Evolutionary conservation across 2,113 vertebrate species (phyloP), one percentile per base, ranked within the genome.

Genomic region (Electrona antarctica): DNA sequence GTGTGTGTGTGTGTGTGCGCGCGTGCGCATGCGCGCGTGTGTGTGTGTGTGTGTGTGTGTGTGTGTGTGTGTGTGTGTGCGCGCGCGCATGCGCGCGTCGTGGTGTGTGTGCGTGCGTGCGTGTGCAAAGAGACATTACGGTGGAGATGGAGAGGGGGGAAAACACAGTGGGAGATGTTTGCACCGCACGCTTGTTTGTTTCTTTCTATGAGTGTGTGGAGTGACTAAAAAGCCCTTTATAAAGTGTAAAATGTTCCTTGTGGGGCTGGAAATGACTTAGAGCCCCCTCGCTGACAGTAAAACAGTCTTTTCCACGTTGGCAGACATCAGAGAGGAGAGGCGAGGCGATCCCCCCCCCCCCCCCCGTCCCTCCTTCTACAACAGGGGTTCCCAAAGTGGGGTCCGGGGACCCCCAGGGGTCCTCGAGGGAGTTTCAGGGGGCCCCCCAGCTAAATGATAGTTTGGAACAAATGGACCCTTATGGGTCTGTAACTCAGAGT

Each of bases 181-280:
- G 33, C 33, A 6, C 33, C 33, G 33, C 33, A 6, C 33, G 33
- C 33, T 41, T 6, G 33, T 6, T 3, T 4, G 33, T 41, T 41
- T 41, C 33, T 41, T 41, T 2, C 33, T 41, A 41, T 41, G 33
- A 41, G 33, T 45, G 9, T 45, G 29, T 57, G 28, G 14, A 83
- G 63, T 85, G 88, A 88, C 85, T 89, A 85, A 86, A 88, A 69
- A 65, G 67, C 57, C 61, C 75, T 61, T 80, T 73, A 87, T 82
- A 78, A 83, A 46, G 85, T 89, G 80, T 89, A 78, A 91, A 92
- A 86, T 84, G 80, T 90, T 86, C 77, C 78, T 82, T 6, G 67
- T 58, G 45, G 72, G 76, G 66, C 64, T 87, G 83, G 79, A 90
- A 82, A 87, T 87, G 70, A 85, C 82, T 88, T 74, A 63, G 76